A percentile compares a stretch with the other conserved stretches of the same genome.
Evolutionary conservation across 2,113 vertebrate genomes (phyloP).

Genomic region (Ctenodactylus gundi): DNA sequence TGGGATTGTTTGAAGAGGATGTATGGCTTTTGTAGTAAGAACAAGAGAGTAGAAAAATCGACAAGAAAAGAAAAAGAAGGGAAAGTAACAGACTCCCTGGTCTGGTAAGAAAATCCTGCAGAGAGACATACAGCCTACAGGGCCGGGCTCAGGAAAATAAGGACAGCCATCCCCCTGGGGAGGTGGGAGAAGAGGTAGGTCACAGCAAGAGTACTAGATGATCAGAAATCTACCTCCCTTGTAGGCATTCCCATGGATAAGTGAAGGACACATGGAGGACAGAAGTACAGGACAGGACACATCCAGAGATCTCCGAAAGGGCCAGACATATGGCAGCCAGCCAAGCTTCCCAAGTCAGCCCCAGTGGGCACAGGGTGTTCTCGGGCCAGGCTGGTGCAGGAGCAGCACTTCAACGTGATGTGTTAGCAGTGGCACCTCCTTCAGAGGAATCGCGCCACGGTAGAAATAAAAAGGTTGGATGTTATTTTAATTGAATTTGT

Average conservation of each 20-base stretch:
- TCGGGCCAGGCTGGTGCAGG: background rate
- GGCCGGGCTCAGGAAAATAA: accelerated
- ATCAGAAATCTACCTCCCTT: background rate
- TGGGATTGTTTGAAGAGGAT: background rate
- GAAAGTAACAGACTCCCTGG: background rate
- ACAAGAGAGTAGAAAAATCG: background rate
- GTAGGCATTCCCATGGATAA: no score
- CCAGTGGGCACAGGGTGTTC: background rate
- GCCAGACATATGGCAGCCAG: no score
- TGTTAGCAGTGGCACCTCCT: constrained; percentile 66
- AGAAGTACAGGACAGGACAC: no score
- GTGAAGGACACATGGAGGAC: no score
- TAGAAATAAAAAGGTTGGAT: constrained; percentile 84
- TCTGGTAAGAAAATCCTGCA: background rate
- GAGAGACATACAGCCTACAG: no score
- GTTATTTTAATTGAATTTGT: constrained; percentile 90
- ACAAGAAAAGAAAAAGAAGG: background rate
- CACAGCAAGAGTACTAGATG: no score
- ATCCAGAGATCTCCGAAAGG: no score
- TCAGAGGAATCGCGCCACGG: constrained; percentile 76
- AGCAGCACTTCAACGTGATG: constrained; percentile 60
- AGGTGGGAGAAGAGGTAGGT: background rate
- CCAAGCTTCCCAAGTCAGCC: background rate
- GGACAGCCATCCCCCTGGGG: no score
- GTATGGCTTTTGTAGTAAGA: background rate